Evolutionary conservation across 2,888 invertebrate genomes (phyloP), one percentile per base, ranked within the genome.

Genomic region (Neoascia interrupta): DNA sequence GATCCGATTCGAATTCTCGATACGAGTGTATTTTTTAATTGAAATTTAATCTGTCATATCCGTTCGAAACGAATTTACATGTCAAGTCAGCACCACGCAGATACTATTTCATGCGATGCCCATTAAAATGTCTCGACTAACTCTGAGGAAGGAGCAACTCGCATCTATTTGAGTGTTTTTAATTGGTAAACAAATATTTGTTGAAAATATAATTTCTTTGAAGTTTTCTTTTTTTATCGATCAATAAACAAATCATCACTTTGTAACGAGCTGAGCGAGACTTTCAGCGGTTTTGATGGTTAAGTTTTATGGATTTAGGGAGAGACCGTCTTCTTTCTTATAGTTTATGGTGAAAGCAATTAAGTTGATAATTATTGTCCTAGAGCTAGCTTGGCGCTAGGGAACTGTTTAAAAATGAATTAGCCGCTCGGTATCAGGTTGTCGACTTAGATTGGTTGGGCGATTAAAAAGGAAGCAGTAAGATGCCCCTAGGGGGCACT

Each of bases 21-120:
- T 70, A 13, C 13, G 3, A 18, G 23, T 60, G 15, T 47, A 23
- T 18, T 31, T 39, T 47, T 66, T 60, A 43, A 60, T 70, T 72
- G 45, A 60, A 72, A 66, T 72, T 54, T 64, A 64, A 70, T 76
- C 47, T 54, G 18, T 36, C 28, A 43, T 64, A 36, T 76, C 76
- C 76, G 60, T 70, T 66, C 3, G 16, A 2, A 47, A n/a, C 28
- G 21, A 47, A 70, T 70, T 70, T 66, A 36, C 64, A 76, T 70
- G 43, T 47, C 56, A 21, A 15, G 37, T 49, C 18, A 6, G 37
- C 23, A 5, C 28, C 37, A 15, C 49, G 34, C 11, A 36, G 56
- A 54, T 53, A 21, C 15, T 15, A 26, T 36, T 53, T 26, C 49
- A 19, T 37, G 34, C 4, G 39, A 16, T 10, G 16, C 5, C 26